Base-by-base conservation (phyloP, 2,797 vertebrate species). In the Anableps anableps region DNA sequence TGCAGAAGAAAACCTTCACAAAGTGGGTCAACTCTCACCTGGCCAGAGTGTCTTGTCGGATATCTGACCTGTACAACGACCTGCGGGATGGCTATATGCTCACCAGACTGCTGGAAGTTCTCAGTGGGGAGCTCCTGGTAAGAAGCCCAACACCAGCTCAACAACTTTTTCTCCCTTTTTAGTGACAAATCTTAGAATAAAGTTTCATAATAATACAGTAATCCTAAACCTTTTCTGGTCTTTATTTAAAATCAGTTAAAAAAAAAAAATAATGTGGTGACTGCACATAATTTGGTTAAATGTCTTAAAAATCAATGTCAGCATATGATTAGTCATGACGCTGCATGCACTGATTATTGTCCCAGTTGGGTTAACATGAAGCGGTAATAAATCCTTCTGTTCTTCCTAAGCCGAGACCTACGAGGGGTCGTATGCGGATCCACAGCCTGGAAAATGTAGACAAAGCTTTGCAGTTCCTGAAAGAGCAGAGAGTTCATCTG, bases 1-100 rank as follows among this genome's bases (percentile, higher is more conserved):
- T 99, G 72, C 98, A 99, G 95, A 99, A 99, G 94, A 99, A 99
- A 84, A 99, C 97, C 26, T 99, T 99, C 84, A 98, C 97, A 76
- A 99, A 99, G 84, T 99, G 98, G 98, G 96, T 99, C 43, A 99
- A 98, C 88, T 96, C 97, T 9, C 98, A 98, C 89, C 94, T 98
- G 21, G 94, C 97, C 9, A 94, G 97, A 0, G 97, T 96, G 76
- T 96, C 97, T 85, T 98, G 97, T 86, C 97, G 97, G 48, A 97
- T 99, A 77, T 92, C 92, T 0, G 97, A 99, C 92, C 96, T 99
- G 19, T 99, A 99, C 83, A 93, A 95, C 0, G 98, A 99, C 92
- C 95, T 99, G 73, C 95, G 96, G 5, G 97, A 99, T 0, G 98
- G 98, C 34, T 97, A 96, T 88, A 96, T 98, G 94, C 97, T 99